These are phyloP conservation scores for Hydrolagus colliei DNA, from an alignment of 2,797 vertebrate genomes.

Conservation along the genomic window DNA sequence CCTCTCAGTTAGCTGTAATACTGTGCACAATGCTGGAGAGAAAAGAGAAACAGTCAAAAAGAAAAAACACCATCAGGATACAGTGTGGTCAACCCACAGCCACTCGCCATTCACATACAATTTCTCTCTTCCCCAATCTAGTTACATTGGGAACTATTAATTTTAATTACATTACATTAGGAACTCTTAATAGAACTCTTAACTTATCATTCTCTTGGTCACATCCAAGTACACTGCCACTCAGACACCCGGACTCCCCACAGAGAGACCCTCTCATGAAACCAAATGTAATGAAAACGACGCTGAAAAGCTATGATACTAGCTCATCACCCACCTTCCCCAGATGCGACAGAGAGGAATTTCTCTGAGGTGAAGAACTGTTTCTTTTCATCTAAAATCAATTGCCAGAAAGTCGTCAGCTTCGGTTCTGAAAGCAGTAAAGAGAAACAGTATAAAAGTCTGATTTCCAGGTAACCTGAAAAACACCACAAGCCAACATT, in stretches of 20 bases:
- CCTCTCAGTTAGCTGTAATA: constrained; percentile 80
- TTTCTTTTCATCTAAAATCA: constrained; percentile 90
- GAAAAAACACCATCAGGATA: not conserved
- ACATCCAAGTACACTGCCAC: not conserved
- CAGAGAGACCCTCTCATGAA: not conserved
- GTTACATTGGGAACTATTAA: too few relatives aligned
- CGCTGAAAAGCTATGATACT: too few relatives aligned
- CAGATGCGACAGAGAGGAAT: constrained; percentile 78
- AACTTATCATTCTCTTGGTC: too few relatives aligned
- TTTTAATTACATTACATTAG: too few relatives aligned
- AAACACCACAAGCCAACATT: not conserved
- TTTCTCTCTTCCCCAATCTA: not conserved
- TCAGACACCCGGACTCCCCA: too few relatives aligned
- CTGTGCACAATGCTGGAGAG: constrained; percentile 72
- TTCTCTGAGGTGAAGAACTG: constrained; percentile 89
- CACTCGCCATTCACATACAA: not conserved
- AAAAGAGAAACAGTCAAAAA: not conserved
- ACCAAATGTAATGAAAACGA: not conserved
- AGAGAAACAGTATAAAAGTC: not conserved
- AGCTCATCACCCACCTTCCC: constrained; percentile 70
- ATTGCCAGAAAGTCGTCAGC: constrained; percentile 77
- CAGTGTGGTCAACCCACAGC: not conserved
- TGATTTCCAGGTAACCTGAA: not conserved
- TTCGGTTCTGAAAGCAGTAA: constrained; percentile 67
- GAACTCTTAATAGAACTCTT: too few relatives aligned